These are phyloP conservation scores for Colaptes auratus DNA, from an alignment of 2,113 vertebrate species.

Conservation along the genomic window DNA sequence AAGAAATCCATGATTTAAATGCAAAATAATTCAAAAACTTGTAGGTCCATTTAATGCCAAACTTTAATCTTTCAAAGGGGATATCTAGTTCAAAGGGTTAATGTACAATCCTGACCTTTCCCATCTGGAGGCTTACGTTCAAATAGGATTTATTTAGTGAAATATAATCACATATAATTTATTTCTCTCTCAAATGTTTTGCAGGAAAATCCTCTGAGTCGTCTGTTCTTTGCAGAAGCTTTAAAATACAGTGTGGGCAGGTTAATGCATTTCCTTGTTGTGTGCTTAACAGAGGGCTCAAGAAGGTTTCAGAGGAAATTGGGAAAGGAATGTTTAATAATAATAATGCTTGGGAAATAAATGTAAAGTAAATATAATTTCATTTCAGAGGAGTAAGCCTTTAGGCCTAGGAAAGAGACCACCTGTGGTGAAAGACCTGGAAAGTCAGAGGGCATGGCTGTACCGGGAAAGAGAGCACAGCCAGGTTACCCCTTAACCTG, in stretches of 20 bases:
- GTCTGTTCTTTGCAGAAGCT: neutral
- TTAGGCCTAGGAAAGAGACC: neutral
- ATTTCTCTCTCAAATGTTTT: constrained; percentile 9
- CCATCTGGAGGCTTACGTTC: constrained; percentile 31
- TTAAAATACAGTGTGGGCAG: neutral
- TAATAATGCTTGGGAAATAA: neutral
- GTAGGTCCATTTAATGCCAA: constrained; percentile 61
- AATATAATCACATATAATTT: constrained; percentile 39
- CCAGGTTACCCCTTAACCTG: neutral
- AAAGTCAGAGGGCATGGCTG: neutral
- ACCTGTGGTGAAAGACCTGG: neutral
- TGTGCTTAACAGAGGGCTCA: neutral
- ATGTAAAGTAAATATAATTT: neutral
- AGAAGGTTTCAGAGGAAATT: neutral
- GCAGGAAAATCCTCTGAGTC: neutral
- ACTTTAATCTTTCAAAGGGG: constrained; percentile 61
- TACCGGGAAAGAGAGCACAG: neutral
- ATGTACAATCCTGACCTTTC: constrained; percentile 49
- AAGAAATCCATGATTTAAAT: constrained; percentile 68
- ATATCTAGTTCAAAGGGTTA: constrained; percentile 50
- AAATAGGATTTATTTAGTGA: constrained; percentile 21
- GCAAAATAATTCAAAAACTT: constrained; percentile 69
- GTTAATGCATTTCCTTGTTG: neutral
- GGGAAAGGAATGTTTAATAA: neutral
- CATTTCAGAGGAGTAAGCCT: neutral